Evolutionary conservation across 2,797 vertebrate genomes (phyloP).

Genomic region (Rhinogobio ventralis): DNA sequence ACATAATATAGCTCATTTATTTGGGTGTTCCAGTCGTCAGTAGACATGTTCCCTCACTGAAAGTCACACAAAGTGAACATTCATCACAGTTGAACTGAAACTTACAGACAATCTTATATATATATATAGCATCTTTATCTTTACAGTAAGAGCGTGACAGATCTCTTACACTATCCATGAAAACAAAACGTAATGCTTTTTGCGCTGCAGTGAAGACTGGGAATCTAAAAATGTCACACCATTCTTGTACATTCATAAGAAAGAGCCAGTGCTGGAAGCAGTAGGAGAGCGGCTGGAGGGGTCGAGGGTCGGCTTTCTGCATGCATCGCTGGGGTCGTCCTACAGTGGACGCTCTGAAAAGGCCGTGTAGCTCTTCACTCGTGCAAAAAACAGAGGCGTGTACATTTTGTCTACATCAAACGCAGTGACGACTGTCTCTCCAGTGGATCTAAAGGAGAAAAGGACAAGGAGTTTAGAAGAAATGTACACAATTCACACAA

Average conservation of each 20-base stretch:
- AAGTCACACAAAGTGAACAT: slow-evolving; percentile 26
- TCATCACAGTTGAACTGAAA: slow-evolving; percentile 16
- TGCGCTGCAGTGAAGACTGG: slow-evolving; percentile 28
- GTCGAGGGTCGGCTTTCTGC: slow-evolving; percentile 42
- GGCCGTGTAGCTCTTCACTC: slow-evolving; percentile 96
- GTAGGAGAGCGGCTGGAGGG: neutral
- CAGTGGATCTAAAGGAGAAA: slow-evolving; percentile 83
- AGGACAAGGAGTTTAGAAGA: neutral
- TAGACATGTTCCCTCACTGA: slow-evolving; percentile 24
- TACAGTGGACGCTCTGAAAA: slow-evolving; percentile 92
- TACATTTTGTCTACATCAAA: slow-evolving; percentile 98
- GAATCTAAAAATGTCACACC: slow-evolving; percentile 19
- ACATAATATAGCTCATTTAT: slow-evolving; percentile 47
- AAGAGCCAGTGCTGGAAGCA: slow-evolving; percentile 49
- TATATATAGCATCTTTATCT: neutral
- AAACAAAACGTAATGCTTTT: neutral
- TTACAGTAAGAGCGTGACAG: neutral
- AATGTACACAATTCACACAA: slow-evolving; percentile 3
- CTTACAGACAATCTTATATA: slow-evolving; percentile 2
- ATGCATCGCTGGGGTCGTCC: slow-evolving; percentile 63
- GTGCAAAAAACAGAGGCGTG: slow-evolving; percentile 92
- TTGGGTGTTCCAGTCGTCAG: slow-evolving; percentile 45
- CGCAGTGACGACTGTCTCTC: slow-evolving; percentile 91
- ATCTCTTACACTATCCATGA: neutral
- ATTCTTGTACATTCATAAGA: slow-evolving; percentile 51